Conservation (phyloP, 2,113 vertebrate genomes). For the Spilogale gracilis region DNA sequence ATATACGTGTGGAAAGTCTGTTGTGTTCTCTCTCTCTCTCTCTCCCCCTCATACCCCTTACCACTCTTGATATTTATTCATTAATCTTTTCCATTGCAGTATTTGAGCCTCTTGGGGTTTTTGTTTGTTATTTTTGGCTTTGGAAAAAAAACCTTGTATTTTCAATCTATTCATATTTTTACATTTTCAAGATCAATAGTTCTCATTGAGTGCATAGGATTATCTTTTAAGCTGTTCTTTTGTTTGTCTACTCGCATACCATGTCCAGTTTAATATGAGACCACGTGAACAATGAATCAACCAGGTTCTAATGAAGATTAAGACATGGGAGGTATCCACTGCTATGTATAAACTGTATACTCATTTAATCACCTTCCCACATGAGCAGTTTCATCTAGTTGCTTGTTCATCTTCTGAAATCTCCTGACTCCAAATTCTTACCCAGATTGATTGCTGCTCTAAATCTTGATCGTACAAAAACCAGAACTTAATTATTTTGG, state of each 20-base stretch:
- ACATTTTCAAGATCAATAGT: not conserved
- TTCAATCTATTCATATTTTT: conserved; percentile 24
- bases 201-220: conserved; percentile 1
- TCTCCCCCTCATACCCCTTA: not conserved
- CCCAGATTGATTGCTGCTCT: conserved; percentile 70
- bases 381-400: conserved; percentile 75
- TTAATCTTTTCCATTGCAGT: conserved; percentile 47
- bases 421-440: conserved; percentile 74
- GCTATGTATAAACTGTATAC: conserved; percentile 59
- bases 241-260: conserved; percentile 50
- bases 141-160: conserved; percentile 24
- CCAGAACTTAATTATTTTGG: conserved; percentile 80
- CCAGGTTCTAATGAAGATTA: conserved; percentile 79
- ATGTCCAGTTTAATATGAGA: conserved; percentile 34
- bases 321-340: conserved; percentile 48
- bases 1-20: not conserved
- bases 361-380: conserved; percentile 69
- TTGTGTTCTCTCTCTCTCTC: conserved; percentile 31
- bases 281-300: conserved; percentile 55
- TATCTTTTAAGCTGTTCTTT: conserved; percentile 51
- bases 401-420: conserved; percentile 77
- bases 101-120: conserved; percentile 30
- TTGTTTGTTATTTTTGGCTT: conserved; percentile 29
- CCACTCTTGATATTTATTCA: not conserved
- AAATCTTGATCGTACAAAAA: conserved; percentile 72